Evolutionary conservation across 2,888 invertebrate species (phyloP), one percentile per base, ranked within the genome.

Genomic region (Agonopterix alstromeriana): DNA sequence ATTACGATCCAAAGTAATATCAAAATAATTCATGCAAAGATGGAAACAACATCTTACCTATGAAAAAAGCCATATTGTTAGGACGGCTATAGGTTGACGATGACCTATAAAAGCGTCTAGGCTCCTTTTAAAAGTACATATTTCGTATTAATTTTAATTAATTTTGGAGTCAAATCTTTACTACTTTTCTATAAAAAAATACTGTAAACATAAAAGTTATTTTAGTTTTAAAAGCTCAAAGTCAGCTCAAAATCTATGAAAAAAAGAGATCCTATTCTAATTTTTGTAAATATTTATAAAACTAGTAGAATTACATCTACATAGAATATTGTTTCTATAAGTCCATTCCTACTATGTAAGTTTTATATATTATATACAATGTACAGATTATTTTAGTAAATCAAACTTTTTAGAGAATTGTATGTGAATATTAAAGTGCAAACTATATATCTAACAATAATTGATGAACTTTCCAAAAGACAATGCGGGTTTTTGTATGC

Each of bases 201-300:
- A 42, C 43, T 57, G 57, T 27, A 27, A 27, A 27, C 27, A 5
- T 27, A 27, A 27, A 27, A 27, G 27, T 60, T 66, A 61, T 77
- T 82, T 27, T 85, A 82, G 78, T 83, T 84, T 75, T 73, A 70
- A 77, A 84, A 85, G 86, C 86, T 86, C 86, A 87, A 88, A 87
- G 78, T 74, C 69, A 86, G 87, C 87, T 88, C 87, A 87, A 87
- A 81, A 81, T 71, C 57, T 53, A 52, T 50, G 52, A 52, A 43
- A 51, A 48, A 36, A 51, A 46, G 27, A 27, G 27, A 27, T 27
- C 27, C 50, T 60, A 55, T 53, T 56, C 50, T 57, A 60, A 27
- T 27, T 67, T 70, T 72, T 82, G 82, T 83, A 82, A 71, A 83
- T 82, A 82, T 67, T 61, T 66, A 63, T 61, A 54, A 58, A 62